A percentile compares a stretch with the other conserved stretches of the same genome.
phyloP scores from a whole-genome alignment of 1,140 invertebrate species.

The Drosophila ercepeae region DNA sequence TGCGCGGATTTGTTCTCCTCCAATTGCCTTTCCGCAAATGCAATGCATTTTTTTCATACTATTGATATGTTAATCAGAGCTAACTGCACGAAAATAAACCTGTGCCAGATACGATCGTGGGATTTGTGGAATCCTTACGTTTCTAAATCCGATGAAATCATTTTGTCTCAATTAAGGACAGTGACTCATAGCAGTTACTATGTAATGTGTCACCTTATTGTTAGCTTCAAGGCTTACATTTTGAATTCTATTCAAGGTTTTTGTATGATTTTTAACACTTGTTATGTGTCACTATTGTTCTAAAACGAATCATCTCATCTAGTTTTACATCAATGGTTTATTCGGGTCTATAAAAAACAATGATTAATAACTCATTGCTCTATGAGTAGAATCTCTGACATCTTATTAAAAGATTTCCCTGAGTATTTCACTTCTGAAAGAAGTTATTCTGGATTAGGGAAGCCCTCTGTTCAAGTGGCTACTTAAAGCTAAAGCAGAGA shows the following conservation, averaged over 20 bases:
- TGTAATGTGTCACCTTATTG: slow-evolving; percentile 35
- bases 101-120: neutral
- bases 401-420: slow-evolving; percentile 21
- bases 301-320: too few relatives aligned
- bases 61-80: slow-evolving; percentile 28
- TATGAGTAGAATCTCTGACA: neutral
- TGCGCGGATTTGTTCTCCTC: slow-evolving; percentile 31
- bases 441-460: slow-evolving; percentile 9
- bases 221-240: slow-evolving; percentile 2
- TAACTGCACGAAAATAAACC: slow-evolving; percentile 7
- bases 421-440: neutral
- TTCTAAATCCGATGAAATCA: slow-evolving; percentile 21
- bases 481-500: slow-evolving; percentile 5
- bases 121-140: slow-evolving; percentile 10
- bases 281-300: too few relatives aligned
- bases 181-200: slow-evolving; percentile 16
- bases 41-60: slow-evolving; percentile 4
- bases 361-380: too few relatives aligned
- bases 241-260: neutral
- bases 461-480: slow-evolving; percentile 7
- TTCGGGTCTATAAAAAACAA: too few relatives aligned
- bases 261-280: neutral
- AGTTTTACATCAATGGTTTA: too few relatives aligned
- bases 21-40: slow-evolving; percentile 13
- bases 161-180: neutral